Conservation (phyloP, 2,888 invertebrate genomes). For the Trachelus tabidus region DNA sequence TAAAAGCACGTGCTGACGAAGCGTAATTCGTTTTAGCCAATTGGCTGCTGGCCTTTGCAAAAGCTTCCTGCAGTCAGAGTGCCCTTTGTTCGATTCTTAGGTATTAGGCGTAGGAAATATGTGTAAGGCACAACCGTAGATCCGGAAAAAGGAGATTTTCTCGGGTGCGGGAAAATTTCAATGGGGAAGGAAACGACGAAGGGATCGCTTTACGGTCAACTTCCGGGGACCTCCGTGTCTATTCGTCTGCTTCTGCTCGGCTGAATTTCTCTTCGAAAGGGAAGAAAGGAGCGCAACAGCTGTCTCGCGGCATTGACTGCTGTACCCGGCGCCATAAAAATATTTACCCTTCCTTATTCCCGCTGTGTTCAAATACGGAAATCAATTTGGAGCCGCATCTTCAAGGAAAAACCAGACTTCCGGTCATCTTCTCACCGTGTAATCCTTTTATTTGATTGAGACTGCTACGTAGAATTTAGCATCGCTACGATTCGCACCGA, state of each 20-base stretch:
- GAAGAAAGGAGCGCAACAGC: slow-evolving; percentile 27
- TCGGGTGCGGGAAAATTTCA: slow-evolving; percentile 30
- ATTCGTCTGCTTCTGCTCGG: slow-evolving; percentile 1
- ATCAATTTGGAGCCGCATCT: background rate
- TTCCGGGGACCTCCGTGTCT: slow-evolving; percentile 36
- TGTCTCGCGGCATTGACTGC: slow-evolving; percentile 22
- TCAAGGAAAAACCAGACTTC: background rate
- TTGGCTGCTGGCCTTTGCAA: background rate
- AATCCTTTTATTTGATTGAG: background rate
- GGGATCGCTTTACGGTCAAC: slow-evolving; percentile 42
- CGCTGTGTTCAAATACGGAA: slow-evolving; percentile 5
- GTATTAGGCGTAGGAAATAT: background rate
- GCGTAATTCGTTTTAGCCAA: background rate
- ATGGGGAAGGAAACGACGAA: slow-evolving; percentile 23
- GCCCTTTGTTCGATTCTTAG: background rate
- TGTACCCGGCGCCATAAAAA: slow-evolving; percentile 26
- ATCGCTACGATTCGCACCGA: too few relatives aligned
- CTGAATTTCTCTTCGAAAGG: slow-evolving; percentile 22
- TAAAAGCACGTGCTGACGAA: background rate
- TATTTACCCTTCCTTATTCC: slow-evolving; percentile 34
- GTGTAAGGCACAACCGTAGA: slow-evolving; percentile 14
- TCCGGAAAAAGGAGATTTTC: slow-evolving; percentile 50
- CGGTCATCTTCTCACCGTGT: background rate
- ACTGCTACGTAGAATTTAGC: background rate
- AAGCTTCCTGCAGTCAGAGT: background rate